Conservation (phyloP, 2,888 invertebrate species). For the Oasisia sp. region DNA sequence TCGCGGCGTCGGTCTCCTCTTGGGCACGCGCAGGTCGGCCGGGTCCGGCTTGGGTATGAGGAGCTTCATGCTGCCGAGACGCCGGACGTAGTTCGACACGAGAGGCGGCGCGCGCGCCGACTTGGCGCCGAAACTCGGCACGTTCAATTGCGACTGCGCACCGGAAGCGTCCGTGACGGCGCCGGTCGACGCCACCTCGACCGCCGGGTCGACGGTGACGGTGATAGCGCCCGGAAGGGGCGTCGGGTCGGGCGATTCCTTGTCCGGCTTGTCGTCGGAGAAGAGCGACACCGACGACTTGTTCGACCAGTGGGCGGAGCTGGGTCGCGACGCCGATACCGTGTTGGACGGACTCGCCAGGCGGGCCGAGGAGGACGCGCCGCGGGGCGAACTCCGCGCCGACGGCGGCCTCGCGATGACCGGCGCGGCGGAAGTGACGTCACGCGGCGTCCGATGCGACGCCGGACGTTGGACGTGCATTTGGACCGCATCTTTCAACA, state of each 20-base stretch:
- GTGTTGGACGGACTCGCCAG: background rate
- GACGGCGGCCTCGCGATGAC: background rate
- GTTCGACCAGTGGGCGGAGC: background rate
- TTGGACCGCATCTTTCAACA: background rate
- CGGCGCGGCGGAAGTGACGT: background rate
- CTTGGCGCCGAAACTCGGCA: background rate
- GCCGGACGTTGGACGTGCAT: background rate
- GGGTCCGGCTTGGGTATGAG: slow-evolving; percentile 23
- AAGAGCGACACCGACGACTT: background rate
- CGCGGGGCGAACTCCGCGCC: background rate
- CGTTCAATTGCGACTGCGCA: slow-evolving; percentile 3
- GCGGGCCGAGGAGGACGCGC: background rate
- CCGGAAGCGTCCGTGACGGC: background rate
- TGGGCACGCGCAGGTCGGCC: background rate
- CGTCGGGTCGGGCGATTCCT: background rate
- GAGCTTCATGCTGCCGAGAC: background rate
- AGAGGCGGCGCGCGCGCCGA: background rate
- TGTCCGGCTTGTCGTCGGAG: slow-evolving; percentile 6
- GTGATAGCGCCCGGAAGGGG: background rate
- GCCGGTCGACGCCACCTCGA: background rate
- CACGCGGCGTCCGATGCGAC: slow-evolving; percentile 6
- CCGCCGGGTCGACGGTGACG: background rate
- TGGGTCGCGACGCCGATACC: background rate
- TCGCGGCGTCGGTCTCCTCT: background rate
- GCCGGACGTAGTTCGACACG: background rate